A percentile compares a stretch with the other conserved stretches of the same genome.
Conservation (phyloP, 1,140 invertebrate genomes). For the Diorhabda carinulata region DNA sequence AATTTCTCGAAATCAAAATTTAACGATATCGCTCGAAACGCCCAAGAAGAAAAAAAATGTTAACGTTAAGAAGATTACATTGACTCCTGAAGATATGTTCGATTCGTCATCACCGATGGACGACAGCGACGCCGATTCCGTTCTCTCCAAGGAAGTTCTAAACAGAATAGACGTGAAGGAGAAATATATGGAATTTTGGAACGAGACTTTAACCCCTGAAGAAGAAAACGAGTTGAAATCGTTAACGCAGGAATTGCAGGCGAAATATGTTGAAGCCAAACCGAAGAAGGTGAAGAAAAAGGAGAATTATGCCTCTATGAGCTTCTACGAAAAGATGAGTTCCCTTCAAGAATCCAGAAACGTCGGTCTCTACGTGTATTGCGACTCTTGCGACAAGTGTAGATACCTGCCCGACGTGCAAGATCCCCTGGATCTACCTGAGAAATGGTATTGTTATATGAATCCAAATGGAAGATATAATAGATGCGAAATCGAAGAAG, state of each 20-base stretch:
- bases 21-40: no score
- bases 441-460: constrained; percentile 61
- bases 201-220: not conserved
- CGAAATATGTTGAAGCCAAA: not conserved
- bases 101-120: no score
- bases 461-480: constrained; percentile 44
- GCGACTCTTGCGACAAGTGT: constrained; percentile 57
- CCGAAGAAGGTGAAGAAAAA: not conserved
- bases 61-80: no score
- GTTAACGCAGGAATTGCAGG: not conserved
- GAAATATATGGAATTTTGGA: constrained; percentile 4
- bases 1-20: no score
- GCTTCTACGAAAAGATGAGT: constrained; percentile 10
- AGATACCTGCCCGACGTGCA: constrained; percentile 53
- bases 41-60: no score
- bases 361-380: constrained; percentile 58
- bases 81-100: no score
- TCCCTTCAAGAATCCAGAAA: constrained; percentile 52
- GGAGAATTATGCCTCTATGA: not conserved
- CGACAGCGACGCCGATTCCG: no score
- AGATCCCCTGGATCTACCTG: constrained; percentile 57
- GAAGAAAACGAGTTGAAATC: not conserved
- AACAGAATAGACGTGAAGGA: constrained; percentile 5
- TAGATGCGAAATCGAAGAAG: constrained; percentile 51
- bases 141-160: constrained; percentile 4